Percentiles rank a stretch among this genome's conserved stretches.
Conservation (phyloP, 2,797 vertebrate genomes). For the Mallotus villosus region DNA sequence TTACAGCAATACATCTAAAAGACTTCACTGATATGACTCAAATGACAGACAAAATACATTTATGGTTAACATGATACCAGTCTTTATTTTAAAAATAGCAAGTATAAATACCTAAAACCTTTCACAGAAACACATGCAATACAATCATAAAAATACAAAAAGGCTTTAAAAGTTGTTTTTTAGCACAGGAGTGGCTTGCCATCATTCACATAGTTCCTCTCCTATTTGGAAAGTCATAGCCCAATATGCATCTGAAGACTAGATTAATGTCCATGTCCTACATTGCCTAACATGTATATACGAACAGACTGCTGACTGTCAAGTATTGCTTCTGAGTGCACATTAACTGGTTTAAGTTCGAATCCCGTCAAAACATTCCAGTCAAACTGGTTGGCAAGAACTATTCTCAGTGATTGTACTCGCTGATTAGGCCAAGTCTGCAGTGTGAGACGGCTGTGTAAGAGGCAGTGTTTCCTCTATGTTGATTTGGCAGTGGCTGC, state of each 20-base stretch:
- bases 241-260: slow-evolving; percentile 25
- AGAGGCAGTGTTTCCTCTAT: too few relatives aligned
- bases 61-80: slow-evolving; percentile 47
- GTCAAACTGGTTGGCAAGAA: slow-evolving; percentile 8
- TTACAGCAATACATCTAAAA: neutral
- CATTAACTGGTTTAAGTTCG: slow-evolving; percentile 38
- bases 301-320: neutral
- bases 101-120: slow-evolving; percentile 70
- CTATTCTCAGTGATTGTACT: slow-evolving; percentile 19
- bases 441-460: slow-evolving; percentile 7
- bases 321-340: slow-evolving; percentile 31
- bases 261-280: slow-evolving; percentile 1
- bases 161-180: slow-evolving; percentile 49
- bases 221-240: slow-evolving; percentile 22
- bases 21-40: neutral
- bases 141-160: slow-evolving; percentile 73
- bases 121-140: slow-evolving; percentile 58
- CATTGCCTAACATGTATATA: slow-evolving; percentile 32
- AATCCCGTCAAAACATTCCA: slow-evolving; percentile 20
- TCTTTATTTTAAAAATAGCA: slow-evolving; percentile 74
- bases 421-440: slow-evolving; percentile 13
- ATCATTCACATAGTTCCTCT: slow-evolving; percentile 24
- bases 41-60: neutral
- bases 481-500: too few relatives aligned
- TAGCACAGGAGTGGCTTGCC: slow-evolving; percentile 50